phyloP scores from a whole-genome alignment of 2,888 invertebrate genomes.

The Villa cingulata region DNA sequence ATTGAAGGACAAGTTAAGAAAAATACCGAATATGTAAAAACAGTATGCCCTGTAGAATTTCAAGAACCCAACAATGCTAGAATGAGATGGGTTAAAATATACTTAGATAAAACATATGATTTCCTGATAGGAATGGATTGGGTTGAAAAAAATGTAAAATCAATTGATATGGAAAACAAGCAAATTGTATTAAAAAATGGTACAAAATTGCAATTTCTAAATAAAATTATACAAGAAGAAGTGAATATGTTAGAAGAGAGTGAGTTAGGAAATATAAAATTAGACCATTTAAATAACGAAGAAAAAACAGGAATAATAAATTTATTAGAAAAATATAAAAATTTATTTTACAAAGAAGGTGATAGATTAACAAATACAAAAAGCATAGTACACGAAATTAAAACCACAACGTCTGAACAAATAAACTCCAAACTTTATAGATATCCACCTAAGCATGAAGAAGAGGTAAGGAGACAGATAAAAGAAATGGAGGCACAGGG shows the following conservation, averaged over 20 bases:
- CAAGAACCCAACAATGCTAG: constrained; percentile 4
- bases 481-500: too few species aligned
- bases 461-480: too few species aligned
- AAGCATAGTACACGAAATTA: too few species aligned
- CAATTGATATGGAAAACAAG: constrained; percentile 2
- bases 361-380: too few species aligned
- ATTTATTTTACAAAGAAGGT: too few species aligned
- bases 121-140: too few species aligned
- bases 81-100: constrained; percentile 6
- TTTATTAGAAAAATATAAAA: constrained; percentile 4
- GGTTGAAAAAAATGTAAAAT: too few species aligned
- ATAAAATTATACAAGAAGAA: constrained; percentile 3
- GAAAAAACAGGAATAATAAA: constrained; percentile 2
- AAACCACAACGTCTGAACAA: too few species aligned
- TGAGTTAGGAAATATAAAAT: constrained; percentile 1
- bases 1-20: constrained; percentile 1
- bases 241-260: constrained; percentile 5
- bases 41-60: constrained; percentile 11
- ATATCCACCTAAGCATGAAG: too few species aligned
- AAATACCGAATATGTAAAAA: constrained; percentile 11
- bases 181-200: constrained; percentile 3
- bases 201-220: constrained; percentile 1
- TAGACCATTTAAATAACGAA: constrained; percentile 3
- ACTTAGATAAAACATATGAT: too few species aligned
- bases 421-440: too few species aligned